Percentiles rank a stretch among this genome's conserved stretches.
Evolutionary conservation across 2,113 vertebrate genomes (phyloP).

Genomic region (Daubentonia madagascariensis): DNA sequence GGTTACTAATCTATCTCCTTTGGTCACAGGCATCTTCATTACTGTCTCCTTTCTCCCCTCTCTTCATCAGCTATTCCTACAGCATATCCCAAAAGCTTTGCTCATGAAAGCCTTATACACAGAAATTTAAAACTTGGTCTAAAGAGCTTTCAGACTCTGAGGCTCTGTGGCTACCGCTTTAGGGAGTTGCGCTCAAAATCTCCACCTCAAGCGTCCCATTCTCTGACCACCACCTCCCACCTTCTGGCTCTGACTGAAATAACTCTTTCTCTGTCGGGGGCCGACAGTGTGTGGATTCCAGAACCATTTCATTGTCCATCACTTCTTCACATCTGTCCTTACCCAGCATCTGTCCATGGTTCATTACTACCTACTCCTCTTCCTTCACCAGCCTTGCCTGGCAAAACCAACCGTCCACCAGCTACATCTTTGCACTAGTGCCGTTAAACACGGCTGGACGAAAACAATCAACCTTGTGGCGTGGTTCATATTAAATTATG

Average conservation of each 20-base stretch:
- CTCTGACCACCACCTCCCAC: not conserved
- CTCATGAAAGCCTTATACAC: not conserved
- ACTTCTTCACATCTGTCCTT: not conserved
- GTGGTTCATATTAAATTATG: not conserved
- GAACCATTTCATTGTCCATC: not conserved
- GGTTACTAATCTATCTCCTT: not conserved
- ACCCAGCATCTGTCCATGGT: not conserved
- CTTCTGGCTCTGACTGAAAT: not conserved
- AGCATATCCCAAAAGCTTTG: not conserved
- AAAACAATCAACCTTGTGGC: not conserved
- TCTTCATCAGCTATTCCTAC: not conserved
- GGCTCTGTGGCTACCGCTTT: not conserved
- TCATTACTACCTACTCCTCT: not conserved
- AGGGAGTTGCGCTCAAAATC: not conserved
- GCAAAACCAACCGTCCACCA: not conserved
- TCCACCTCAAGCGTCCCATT: not conserved
- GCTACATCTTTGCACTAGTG: not conserved
- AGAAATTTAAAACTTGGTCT: not conserved
- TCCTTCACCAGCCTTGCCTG: not conserved
- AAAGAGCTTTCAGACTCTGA: not conserved
- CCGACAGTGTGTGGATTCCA: not conserved
- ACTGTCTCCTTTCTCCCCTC: not conserved
- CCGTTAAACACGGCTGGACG: not conserved
- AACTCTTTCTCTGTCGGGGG: not conserved
- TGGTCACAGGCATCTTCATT: not conserved